Percentiles rank a stretch among this genome's conserved stretches.
Evolutionary conservation across 2,113 vertebrate genomes (phyloP).

Genomic region (Platysternon megacephalum): DNA sequence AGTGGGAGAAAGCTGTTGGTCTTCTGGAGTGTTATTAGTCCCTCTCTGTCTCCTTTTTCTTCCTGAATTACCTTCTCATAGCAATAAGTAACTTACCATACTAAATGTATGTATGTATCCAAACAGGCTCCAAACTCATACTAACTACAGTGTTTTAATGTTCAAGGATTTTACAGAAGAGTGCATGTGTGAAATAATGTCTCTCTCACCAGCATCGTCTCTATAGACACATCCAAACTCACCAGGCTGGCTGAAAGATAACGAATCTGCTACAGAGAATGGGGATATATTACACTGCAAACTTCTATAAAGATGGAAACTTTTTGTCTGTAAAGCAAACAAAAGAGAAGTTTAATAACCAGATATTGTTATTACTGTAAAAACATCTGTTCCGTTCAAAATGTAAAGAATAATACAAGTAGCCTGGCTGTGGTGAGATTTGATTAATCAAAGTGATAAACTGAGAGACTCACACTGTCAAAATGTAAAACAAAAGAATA

Average conservation of each 20-base stretch:
- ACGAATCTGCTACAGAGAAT: not conserved
- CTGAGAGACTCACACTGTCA: not conserved
- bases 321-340: not conserved
- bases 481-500: slow-evolving; percentile 11
- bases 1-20: not conserved
- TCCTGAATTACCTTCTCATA: not conserved
- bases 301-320: not conserved
- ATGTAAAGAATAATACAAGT: slow-evolving; percentile 21
- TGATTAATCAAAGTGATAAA: slow-evolving; percentile 52
- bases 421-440: not conserved
- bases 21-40: not conserved
- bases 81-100: not conserved
- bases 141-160: fast-evolving
- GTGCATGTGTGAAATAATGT: not conserved
- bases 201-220: not conserved
- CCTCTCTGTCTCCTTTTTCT: not conserved
- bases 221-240: not conserved
- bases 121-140: not conserved
- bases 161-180: not conserved
- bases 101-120: not conserved
- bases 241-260: not conserved
- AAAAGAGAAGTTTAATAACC: not conserved
- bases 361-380: not conserved
- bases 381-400: slow-evolving; percentile 18
- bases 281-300: not conserved